Conservation (phyloP, 1,140 invertebrate species). For the Antheraea mylitta region DNA sequence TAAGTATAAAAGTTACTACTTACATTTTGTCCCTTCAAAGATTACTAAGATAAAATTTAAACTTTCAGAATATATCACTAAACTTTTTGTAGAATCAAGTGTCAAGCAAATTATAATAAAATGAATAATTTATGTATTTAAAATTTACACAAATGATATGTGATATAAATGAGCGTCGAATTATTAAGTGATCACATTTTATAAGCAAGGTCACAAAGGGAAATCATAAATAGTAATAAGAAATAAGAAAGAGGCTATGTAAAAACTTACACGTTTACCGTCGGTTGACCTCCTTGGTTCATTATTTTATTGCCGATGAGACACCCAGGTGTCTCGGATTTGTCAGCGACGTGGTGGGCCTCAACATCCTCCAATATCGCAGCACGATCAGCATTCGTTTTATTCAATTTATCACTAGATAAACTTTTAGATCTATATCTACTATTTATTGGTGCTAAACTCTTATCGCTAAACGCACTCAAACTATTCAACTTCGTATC, state of each 20-base stretch:
- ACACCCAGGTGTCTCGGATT: slow-evolving; percentile 65
- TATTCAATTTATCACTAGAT: slow-evolving; percentile 72
- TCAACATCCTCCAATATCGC: slow-evolving; percentile 72
- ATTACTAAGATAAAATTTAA: too few relatives aligned
- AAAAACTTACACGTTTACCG: slow-evolving; percentile 48
- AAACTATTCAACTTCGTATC: slow-evolving; percentile 68
- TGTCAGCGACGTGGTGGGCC: slow-evolving; percentile 58
- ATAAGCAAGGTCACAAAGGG: neutral
- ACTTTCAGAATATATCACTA: too few relatives aligned
- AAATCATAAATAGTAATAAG: neutral
- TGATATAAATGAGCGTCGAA: neutral
- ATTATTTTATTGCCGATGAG: slow-evolving; percentile 59
- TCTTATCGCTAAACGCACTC: slow-evolving; percentile 62
- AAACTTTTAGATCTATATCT: slow-evolving; percentile 70
- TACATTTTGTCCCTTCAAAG: too few relatives aligned
- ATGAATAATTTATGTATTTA: too few relatives aligned
- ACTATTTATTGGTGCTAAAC: slow-evolving; percentile 51
- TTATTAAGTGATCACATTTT: neutral
- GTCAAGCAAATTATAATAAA: too few relatives aligned
- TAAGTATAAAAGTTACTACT: too few relatives aligned
- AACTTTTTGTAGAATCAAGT: too few relatives aligned
- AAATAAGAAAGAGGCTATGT: neutral
- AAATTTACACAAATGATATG: too few relatives aligned
- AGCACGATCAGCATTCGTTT: slow-evolving; percentile 61
- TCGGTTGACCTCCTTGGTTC: slow-evolving; percentile 44